Percentiles rank a stretch among this genome's conserved stretches.
Evolutionary conservation across 2,888 invertebrate genomes (phyloP).

Genomic region (Dendrolimus houi): DNA sequence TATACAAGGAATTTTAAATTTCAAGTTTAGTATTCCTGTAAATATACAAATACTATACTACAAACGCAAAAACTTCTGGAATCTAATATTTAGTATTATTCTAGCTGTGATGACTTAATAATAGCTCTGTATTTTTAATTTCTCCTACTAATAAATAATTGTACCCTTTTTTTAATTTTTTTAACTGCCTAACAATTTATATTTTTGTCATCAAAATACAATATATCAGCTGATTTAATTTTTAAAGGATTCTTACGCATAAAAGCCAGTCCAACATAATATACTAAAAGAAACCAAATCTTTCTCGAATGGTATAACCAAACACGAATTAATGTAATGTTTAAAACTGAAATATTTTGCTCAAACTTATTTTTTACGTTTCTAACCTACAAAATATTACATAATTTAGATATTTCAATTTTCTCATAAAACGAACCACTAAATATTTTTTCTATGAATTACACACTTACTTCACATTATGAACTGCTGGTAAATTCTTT

Average conservation of each 20-base stretch:
- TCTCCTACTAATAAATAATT: too few relatives aligned
- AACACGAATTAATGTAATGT: too few relatives aligned
- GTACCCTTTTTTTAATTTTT: too few relatives aligned
- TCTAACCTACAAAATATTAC: constrained; percentile 61
- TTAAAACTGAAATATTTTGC: background rate
- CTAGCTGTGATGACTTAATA: too few relatives aligned
- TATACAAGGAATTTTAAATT: too few relatives aligned
- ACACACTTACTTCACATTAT: constrained; percentile 69
- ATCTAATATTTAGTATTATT: too few relatives aligned
- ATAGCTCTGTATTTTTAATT: too few relatives aligned
- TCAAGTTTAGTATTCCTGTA: too few relatives aligned
- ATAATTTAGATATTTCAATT: constrained; percentile 45
- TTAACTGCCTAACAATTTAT: too few relatives aligned
- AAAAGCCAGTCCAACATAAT: background rate
- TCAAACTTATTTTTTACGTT: constrained; percentile 1
- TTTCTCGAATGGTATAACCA: background rate
- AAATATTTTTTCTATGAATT: constrained; percentile 10
- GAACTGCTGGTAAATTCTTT: constrained; percentile 63
- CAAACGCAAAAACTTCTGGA: too few relatives aligned
- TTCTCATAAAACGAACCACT: constrained; percentile 2
- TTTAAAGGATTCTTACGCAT: background rate
- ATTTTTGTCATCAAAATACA: background rate
- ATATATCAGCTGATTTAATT: background rate
- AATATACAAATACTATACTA: too few relatives aligned
- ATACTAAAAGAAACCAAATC: background rate